Evolutionary conservation across 2,797 vertebrate genomes (phyloP).

Genomic region (Xyrichtys novacula): DNA sequence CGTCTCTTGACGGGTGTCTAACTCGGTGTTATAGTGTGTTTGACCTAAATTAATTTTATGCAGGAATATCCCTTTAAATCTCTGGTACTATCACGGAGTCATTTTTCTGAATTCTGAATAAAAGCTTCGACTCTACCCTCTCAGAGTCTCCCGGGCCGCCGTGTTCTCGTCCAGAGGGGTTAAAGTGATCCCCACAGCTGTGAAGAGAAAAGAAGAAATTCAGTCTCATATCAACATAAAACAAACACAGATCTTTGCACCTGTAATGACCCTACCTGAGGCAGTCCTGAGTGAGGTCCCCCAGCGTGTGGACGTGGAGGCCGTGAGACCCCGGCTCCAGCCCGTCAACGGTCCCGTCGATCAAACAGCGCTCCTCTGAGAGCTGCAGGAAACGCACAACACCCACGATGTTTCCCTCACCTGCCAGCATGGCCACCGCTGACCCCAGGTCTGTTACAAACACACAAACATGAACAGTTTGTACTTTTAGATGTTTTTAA

Average conservation of each 20-base stretch:
- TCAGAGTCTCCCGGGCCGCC: slow-evolving; percentile 87
- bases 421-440: slow-evolving; percentile 90
- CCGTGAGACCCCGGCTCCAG: slow-evolving; percentile 89
- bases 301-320: slow-evolving; percentile 90
- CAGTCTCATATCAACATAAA: no score
- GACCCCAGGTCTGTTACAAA: slow-evolving; percentile 81
- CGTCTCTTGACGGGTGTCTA: no score
- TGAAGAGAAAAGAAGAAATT: neutral
- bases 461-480: neutral
- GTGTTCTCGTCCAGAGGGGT: slow-evolving; percentile 87
- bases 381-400: slow-evolving; percentile 93
- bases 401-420: slow-evolving; percentile 81
- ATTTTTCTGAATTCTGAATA: slow-evolving; percentile 3
- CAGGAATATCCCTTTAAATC: no score
- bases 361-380: slow-evolving; percentile 84
- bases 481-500: neutral
- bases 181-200: slow-evolving; percentile 94
- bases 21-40: no score
- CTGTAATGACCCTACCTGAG: slow-evolving; percentile 79
- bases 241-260: neutral
- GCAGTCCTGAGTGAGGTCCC: slow-evolving; percentile 89
- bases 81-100: neutral
- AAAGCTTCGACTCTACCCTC: slow-evolving; percentile 70
- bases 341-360: slow-evolving; percentile 92
- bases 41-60: no score